Evolutionary conservation across 2,797 vertebrate species (phyloP).

Genomic region (Oreochromis grahami): DNA sequence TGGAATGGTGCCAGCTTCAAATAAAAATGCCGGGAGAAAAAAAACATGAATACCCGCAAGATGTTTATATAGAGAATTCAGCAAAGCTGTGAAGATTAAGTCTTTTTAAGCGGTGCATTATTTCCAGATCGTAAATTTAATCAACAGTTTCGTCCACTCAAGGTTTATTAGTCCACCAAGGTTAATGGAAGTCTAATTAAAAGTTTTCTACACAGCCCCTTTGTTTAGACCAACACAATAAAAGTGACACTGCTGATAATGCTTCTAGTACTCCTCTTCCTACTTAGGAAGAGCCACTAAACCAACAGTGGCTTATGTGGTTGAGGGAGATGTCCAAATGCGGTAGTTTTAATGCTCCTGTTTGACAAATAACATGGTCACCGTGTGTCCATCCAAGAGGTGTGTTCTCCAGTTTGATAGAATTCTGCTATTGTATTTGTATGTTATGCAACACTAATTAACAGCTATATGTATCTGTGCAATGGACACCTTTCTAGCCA

Average conservation of each 20-base stretch:
- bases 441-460: neutral
- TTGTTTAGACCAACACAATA: neutral
- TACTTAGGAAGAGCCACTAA: neutral
- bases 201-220: neutral
- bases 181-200: constrained; percentile 12
- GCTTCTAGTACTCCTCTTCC: neutral
- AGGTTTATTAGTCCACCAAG: neutral
- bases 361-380: neutral
- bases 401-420: neutral
- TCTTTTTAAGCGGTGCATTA: neutral
- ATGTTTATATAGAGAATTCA: neutral
- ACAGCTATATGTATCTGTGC: neutral
- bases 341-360: neutral
- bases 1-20: neutral
- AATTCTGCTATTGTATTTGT: neutral
- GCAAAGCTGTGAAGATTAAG: neutral
- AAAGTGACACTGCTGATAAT: neutral
- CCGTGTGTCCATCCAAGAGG: neutral
- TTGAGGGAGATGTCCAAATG: neutral
- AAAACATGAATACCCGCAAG: neutral
- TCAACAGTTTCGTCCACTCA: neutral
- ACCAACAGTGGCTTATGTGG: neutral
- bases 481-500: neutral
- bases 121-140: neutral
- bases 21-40: neutral